Percentiles rank a stretch among this genome's conserved stretches.
Conservation (phyloP, 35 echinoderm and acorn worm genomes). For the Strongylocentrotus purpuratus region DNA sequence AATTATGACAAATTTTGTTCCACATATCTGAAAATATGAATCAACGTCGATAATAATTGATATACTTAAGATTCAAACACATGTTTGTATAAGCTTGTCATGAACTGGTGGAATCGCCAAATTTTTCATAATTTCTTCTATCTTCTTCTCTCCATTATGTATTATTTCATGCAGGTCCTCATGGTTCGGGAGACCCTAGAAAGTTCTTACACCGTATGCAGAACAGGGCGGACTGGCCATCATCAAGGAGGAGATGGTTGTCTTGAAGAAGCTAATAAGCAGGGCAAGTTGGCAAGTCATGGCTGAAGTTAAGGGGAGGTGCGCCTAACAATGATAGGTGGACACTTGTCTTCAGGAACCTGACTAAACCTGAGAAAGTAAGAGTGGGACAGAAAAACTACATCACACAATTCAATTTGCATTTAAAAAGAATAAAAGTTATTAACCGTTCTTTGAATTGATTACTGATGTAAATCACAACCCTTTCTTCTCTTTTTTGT, state of each 20-base stretch:
- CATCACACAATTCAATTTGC: neutral
- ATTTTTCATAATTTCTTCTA: neutral
- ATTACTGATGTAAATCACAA: neutral
- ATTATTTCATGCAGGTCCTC: neutral
- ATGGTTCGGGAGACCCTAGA: no score
- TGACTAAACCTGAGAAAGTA: neutral
- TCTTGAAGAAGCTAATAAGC: neutral
- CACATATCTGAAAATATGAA: no score
- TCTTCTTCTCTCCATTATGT: neutral
- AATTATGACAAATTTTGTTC: no score
- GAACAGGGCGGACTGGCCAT: neutral
- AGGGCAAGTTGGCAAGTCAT: neutral
- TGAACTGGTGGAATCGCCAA: neutral
- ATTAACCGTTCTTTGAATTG: neutral
- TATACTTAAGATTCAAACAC: neutral
- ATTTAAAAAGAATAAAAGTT: neutral
- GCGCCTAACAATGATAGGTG: neutral
- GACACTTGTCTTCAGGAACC: neutral
- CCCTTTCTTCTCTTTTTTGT: neutral
- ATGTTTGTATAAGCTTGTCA: constrained; percentile 1
- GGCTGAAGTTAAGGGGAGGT: neutral
- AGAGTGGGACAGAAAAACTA: neutral
- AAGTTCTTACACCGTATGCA: no score
- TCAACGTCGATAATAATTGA: neutral
- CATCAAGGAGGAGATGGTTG: neutral